Evolutionary conservation across 2,797 vertebrate species (phyloP), one percentile per base, ranked within the genome.

Genomic region (Rhabdophis nuchalis): DNA sequence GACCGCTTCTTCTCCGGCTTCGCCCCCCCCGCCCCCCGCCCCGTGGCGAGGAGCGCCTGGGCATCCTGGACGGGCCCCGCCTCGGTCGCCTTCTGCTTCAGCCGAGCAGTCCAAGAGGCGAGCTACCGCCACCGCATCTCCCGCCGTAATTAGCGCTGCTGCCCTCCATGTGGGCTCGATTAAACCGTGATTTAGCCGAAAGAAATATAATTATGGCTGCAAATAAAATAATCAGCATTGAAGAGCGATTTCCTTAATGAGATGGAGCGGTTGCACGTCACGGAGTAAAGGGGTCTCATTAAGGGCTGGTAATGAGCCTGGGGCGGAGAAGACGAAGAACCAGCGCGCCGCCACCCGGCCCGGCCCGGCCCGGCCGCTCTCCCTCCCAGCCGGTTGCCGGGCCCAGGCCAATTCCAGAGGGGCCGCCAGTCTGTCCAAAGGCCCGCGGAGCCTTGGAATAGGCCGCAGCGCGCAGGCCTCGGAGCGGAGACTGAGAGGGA

Each of bases 201-300:
- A 99, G 98, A 99, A 99, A 99, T 99, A 99, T 99, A 99, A 99
- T 99, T 99, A 99, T 98, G 98, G 98, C 98, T 98, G 98, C 98
- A 99, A 99, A 99, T 99, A 99, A 99, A 99, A 99, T 99, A 99
- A 99, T 99, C 99, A 99, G 98, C 98, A 99, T 98, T 99, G 99
- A 99, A 98, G 98, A 99, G 98, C 98, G 98, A 99, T 99, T 99
- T 99, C 98, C 98, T 98, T 99, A 99, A 99, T 99, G 98, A 99
- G 98, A 98, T 97, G 98, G 98, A 99, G 98, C 98, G 98, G 98
- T 97, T 98, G 97, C 98, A 98, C 98, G 98, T 99, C 99, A 99
- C 99, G 98, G 98, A 98, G 98, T 97, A 98, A 98, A 98, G 98
- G 98, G 98, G 98, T 98, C 98, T 99, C 98, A 99, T 99, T 99